Conservation (phyloP, 2,888 invertebrate species). For the Neocrepidodera transversa region DNA sequence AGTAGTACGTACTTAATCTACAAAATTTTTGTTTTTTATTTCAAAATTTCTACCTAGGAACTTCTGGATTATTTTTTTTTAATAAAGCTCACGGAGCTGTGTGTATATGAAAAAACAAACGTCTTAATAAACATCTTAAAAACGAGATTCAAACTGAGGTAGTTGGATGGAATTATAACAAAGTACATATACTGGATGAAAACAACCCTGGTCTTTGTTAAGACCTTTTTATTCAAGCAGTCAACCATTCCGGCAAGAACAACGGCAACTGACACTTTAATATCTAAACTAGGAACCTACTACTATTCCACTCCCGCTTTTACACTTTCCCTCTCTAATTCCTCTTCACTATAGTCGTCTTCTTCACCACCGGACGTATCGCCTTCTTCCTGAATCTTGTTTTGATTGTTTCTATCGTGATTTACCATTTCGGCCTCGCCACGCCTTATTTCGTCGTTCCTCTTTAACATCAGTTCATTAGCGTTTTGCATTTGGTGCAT, state of each 20-base stretch:
- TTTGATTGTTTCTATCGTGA: slow-evolving; percentile 60
- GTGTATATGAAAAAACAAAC: slow-evolving; percentile 39
- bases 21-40: no score
- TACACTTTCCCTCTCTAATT: slow-evolving; percentile 60
- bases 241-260: slow-evolving; percentile 43
- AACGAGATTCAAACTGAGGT: slow-evolving; percentile 65
- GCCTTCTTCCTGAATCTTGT: slow-evolving; percentile 58
- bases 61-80: not conserved
- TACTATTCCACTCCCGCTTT: slow-evolving; percentile 59
- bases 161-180: slow-evolving; percentile 75
- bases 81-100: slow-evolving; percentile 6
- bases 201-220: not conserved
- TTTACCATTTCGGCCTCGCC: slow-evolving; percentile 67
- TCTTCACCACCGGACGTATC: slow-evolving; percentile 66
- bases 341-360: slow-evolving; percentile 63
- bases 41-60: slow-evolving; percentile 1
- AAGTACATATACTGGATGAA: slow-evolving; percentile 38
- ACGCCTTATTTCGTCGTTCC: slow-evolving; percentile 60
- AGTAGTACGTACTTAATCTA: no score
- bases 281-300: slow-evolving; percentile 38
- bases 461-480: slow-evolving; percentile 64
- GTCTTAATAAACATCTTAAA: slow-evolving; percentile 46
- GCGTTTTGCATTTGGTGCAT: slow-evolving; percentile 68
- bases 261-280: slow-evolving; percentile 44
- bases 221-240: slow-evolving; percentile 30